These are phyloP conservation scores for Alcis repandata DNA, from an alignment of 2,888 invertebrate genomes.

Conservation along the genomic window DNA sequence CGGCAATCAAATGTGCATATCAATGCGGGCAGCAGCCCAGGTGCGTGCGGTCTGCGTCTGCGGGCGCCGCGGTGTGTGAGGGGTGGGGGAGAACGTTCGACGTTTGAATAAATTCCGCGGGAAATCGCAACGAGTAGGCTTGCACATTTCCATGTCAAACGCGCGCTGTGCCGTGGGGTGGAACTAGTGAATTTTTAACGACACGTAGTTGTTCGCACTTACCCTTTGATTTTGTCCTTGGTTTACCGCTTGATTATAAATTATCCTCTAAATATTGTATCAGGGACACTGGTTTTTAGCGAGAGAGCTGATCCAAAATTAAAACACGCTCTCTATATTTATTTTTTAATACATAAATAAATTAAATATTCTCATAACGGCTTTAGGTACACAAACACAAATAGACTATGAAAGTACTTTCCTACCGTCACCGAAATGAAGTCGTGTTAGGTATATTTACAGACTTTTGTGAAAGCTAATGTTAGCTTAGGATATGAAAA, in stretches of 20 bases:
- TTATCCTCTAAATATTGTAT: constrained; percentile 9
- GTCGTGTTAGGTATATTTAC: constrained; percentile 3
- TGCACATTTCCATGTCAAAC: constrained; percentile 83
- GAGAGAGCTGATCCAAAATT: background rate
- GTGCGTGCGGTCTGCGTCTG: constrained; percentile 58
- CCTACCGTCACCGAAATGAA: background rate
- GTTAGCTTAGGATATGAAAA: constrained; percentile 4
- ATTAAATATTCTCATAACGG: background rate
- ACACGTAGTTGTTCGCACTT: constrained; percentile 49
- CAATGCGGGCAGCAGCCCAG: constrained; percentile 63
- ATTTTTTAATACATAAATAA: background rate
- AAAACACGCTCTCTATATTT: background rate
- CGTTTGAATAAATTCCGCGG: constrained; percentile 75
- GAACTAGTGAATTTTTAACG: constrained; percentile 78
- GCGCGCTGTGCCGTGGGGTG: constrained; percentile 54
- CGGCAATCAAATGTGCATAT: constrained; percentile 79
- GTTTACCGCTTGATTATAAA: constrained; percentile 18
- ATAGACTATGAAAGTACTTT: background rate
- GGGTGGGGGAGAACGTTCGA: constrained; percentile 49
- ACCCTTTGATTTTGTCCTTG: constrained; percentile 28
- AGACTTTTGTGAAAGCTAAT: constrained; percentile 4
- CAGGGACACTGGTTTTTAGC: background rate
- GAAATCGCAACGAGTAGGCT: constrained; percentile 69
- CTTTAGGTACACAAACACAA: constrained; percentile 1
- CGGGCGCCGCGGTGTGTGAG: constrained; percentile 4